phyloP scores from a whole-genome alignment of 2,888 invertebrate genomes.

The Drosophila monieri region DNA sequence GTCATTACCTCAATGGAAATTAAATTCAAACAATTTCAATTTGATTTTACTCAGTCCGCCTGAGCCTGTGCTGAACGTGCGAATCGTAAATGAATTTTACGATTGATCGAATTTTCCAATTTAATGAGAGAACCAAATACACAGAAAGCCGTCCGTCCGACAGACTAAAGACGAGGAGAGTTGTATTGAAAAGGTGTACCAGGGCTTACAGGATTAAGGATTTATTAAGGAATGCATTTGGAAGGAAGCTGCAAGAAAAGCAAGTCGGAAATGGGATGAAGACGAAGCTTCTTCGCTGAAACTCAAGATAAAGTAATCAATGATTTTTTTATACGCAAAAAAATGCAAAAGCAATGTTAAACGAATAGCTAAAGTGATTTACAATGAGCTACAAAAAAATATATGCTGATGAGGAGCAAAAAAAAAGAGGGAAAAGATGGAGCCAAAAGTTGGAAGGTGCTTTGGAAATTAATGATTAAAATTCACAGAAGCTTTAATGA shows the following conservation, averaged over 20 bases:
- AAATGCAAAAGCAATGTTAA: slow-evolving; percentile 31
- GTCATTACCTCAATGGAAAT: slow-evolving; percentile 22
- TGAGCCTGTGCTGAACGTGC: slow-evolving; percentile 16
- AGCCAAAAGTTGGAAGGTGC: neutral
- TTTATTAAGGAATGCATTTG: slow-evolving; percentile 54
- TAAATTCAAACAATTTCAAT: slow-evolving; percentile 51
- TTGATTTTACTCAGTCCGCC: slow-evolving; percentile 27
- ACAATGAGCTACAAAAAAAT: slow-evolving; percentile 10
- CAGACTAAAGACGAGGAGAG: neutral
- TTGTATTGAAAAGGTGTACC: slow-evolving; percentile 10
- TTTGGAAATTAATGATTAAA: slow-evolving; percentile 33
- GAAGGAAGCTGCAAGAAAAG: neutral
- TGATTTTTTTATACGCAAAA: slow-evolving; percentile 26
- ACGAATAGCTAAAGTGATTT: slow-evolving; percentile 45
- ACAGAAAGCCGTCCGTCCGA: slow-evolving; percentile 3
- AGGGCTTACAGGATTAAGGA: slow-evolving; percentile 42
- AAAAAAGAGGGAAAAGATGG: neutral
- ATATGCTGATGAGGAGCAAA: slow-evolving; percentile 8
- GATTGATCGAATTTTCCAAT: slow-evolving; percentile 53
- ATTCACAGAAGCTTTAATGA: neutral
- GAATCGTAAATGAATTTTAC: slow-evolving; percentile 57
- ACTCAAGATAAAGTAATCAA: slow-evolving; percentile 59
- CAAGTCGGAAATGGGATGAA: slow-evolving; percentile 18
- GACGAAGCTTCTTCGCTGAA: slow-evolving; percentile 26
- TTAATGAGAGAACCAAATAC: slow-evolving; percentile 42